Evolutionary conservation across 2,888 invertebrate species (phyloP).

Genomic region (Spialia ferax): DNA sequence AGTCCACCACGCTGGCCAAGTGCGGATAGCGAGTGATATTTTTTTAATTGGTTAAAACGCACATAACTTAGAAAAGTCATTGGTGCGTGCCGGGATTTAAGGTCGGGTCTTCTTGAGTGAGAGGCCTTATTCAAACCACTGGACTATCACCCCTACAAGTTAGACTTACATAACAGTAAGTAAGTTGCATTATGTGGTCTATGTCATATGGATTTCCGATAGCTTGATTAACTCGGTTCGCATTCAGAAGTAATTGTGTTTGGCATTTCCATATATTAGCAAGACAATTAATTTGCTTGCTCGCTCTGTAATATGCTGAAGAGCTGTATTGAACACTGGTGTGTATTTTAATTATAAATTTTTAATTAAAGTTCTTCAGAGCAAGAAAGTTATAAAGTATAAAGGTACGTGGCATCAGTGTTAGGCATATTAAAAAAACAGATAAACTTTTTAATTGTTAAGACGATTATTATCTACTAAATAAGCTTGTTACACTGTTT

Average conservation of each 20-base stretch:
- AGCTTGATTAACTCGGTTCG: slow-evolving; percentile 41
- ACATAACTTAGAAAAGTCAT: too few species aligned
- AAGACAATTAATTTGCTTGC: slow-evolving; percentile 9
- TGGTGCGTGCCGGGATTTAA: too few species aligned
- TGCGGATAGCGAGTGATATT: too few species aligned
- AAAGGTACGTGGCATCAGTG: background rate
- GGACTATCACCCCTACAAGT: too few species aligned
- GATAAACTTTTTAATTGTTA: slow-evolving; percentile 5
- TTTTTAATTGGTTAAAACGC: too few species aligned
- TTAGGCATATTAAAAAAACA: background rate
- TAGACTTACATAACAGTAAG: too few species aligned
- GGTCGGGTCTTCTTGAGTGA: too few species aligned
- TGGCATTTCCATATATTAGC: slow-evolving; percentile 26
- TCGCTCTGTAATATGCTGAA: background rate
- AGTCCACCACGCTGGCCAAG: too few species aligned
- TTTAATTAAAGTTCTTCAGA: background rate
- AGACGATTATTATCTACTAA: slow-evolving; percentile 13
- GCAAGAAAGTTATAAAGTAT: background rate
- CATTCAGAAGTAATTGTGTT: slow-evolving; percentile 39
- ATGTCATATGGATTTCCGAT: slow-evolving; percentile 28
- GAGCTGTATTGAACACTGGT: background rate
- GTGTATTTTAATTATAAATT: background rate
- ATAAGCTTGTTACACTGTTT: slow-evolving; percentile 6
- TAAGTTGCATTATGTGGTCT: slow-evolving; percentile 17
- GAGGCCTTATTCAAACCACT: too few species aligned